Evolutionary conservation across 2,888 invertebrate species (phyloP), one percentile per base, ranked within the genome.

Genomic region (Lymantria monacha): DNA sequence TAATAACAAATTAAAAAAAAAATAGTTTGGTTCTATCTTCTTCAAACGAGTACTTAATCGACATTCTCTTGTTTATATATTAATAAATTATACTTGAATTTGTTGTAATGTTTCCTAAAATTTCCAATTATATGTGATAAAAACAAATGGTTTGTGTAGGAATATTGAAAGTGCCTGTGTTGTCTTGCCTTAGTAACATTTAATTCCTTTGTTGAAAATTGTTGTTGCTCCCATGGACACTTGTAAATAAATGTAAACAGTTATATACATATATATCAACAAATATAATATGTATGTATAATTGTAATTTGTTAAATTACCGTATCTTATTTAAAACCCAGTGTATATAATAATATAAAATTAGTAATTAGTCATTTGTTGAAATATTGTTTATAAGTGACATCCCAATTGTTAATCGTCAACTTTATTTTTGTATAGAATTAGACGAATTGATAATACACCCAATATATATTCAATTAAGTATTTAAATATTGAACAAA

Each of bases 161-260:
- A 51, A 55, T 51, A 54, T 48, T 51, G 46, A 68, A 55, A 61
- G 75, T 76, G 80, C 78, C 78, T 81, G 68, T 63, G 61, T 54
- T 74, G 53, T 81, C 85, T 84, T 84, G 85, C 84, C 84, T 82
- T 76, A 72, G 60, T 63, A 70, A 38, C 38, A 38, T 40, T 64
- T 59, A 53, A 57, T 49, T 58, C 48, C 46, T 63, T 57, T 66
- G 63, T 71, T 70, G 45, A 56, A 55, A 47, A 45, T 63, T 43
- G 58, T 65, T 52, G 51, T 61, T 61, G 56, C 46, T 42, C 31
- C 55, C 53, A 53, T 65, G 51, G 56, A 57, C 48, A 51, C 54
- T 52, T 69, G 69, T 67, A 67, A 69, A 22, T 22, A 22, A 22
- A 47, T 54, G 51, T 60, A 59, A 48, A 48, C 15, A 49, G 43